Evolutionary conservation across 23 tunicate genomes (phyloP).

Genomic region (Aplidium turbinatum): DNA sequence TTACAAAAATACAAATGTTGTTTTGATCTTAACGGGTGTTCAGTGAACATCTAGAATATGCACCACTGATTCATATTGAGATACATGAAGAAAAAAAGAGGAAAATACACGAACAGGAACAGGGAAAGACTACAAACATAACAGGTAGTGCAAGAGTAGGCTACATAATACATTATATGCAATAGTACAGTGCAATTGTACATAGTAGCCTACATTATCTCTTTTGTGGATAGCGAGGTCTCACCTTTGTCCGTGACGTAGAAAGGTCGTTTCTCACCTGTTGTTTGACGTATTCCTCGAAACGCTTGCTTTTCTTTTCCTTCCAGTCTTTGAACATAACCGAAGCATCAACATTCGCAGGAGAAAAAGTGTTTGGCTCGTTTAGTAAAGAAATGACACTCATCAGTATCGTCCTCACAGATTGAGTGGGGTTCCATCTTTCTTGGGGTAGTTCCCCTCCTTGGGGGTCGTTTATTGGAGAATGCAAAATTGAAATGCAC

Average conservation of each 20-base stretch:
- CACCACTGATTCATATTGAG: too few species aligned
- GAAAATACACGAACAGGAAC: too few species aligned
- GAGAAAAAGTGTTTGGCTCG: slow-evolving; percentile 96
- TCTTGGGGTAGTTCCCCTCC: slow-evolving; percentile 97
- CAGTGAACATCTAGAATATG: too few species aligned
- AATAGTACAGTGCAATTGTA: too few species aligned
- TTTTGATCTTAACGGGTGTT: too few species aligned
- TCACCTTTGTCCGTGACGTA: neutral
- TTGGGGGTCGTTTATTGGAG: slow-evolving; percentile 96
- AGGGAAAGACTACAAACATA: too few species aligned
- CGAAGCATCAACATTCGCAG: slow-evolving; percentile 99
- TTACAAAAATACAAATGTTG: too few species aligned
- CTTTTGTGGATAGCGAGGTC: neutral
- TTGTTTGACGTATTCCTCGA: slow-evolving; percentile 80
- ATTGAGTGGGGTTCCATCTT: slow-evolving; percentile 99
- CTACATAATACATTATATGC: too few species aligned
- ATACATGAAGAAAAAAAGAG: too few species aligned
- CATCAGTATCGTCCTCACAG: slow-evolving; percentile 88
- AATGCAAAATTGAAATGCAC: slow-evolving; percentile 96
- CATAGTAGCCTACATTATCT: too few species aligned
- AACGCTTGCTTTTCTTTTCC: slow-evolving; percentile 80
- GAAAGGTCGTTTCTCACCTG: slow-evolving; percentile 50
- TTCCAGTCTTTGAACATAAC: slow-evolving; percentile 93
- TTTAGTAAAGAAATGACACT: slow-evolving; percentile 88
- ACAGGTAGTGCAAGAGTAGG: too few species aligned